Conservation (phyloP, 1,140 invertebrate species). For the Eriocheir sinensis region DNA sequence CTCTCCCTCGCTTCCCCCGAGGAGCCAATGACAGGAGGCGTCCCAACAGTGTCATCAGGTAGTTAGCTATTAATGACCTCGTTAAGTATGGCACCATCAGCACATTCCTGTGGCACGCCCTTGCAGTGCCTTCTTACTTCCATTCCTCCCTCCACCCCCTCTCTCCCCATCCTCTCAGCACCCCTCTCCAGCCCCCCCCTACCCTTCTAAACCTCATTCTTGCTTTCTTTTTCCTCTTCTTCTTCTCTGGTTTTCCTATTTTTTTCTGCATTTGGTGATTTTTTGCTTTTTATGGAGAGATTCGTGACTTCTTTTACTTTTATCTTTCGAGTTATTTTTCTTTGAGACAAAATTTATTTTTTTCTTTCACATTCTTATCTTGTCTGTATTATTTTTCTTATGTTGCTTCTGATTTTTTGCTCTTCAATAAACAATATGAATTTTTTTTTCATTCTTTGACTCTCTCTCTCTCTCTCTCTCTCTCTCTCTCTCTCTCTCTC, state of each 20-base stretch:
- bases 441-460: neutral
- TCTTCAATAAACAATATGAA: no score
- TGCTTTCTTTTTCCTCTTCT: neutral
- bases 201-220: neutral
- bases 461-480: neutral
- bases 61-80: conserved; percentile 58
- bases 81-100: conserved; percentile 37
- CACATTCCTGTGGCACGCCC: neutral
- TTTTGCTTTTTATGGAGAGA: neutral
- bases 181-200: neutral
- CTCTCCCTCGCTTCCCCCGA: neutral
- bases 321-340: neutral
- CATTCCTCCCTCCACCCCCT: neutral
- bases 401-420: no score
- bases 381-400: neutral
- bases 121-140: no score
- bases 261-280: neutral
- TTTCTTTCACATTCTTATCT: neutral
- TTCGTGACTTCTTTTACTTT: no score
- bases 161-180: neutral
- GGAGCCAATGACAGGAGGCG: neutral
- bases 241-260: neutral
- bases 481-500: neutral
- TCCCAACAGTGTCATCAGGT: conserved; percentile 56
- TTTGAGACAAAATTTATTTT: neutral